phyloP scores from a whole-genome alignment of 2,888 invertebrate species.

The Drosophila algonquin region DNA sequence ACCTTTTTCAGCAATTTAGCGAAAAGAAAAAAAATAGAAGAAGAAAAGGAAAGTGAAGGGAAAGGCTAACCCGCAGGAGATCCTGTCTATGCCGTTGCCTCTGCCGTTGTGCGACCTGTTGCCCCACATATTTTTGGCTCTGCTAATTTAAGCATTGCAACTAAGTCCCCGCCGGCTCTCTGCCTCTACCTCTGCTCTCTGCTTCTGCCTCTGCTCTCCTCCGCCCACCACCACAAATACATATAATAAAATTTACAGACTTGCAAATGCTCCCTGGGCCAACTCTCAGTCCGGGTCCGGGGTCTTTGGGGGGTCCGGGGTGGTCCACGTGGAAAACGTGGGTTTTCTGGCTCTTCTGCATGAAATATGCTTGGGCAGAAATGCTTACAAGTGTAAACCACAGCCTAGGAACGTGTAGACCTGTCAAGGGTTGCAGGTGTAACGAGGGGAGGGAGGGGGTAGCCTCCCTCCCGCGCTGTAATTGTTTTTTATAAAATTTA shows the following conservation, averaged over 20 bases:
- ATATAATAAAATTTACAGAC: slow-evolving; percentile 74
- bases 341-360: slow-evolving; percentile 32
- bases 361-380: slow-evolving; percentile 72
- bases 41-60: slow-evolving; percentile 53
- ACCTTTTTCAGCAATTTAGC: slow-evolving; percentile 28
- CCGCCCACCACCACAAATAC: slow-evolving; percentile 10
- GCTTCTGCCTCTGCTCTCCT: not conserved
- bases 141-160: slow-evolving; percentile 70
- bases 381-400: slow-evolving; percentile 79
- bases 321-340: too few relatives aligned
- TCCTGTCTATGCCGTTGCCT: not conserved
- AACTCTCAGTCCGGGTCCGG: slow-evolving; percentile 14
- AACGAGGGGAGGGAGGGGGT: not conserved
- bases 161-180: slow-evolving; percentile 25
- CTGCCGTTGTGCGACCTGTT: slow-evolving; percentile 64
- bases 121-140: slow-evolving; percentile 59
- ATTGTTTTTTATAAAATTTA: slow-evolving; percentile 79
- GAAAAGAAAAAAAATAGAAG: not conserved
- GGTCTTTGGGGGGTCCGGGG: too few relatives aligned
- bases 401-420: slow-evolving; percentile 69
- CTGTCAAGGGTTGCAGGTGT: slow-evolving; percentile 53
- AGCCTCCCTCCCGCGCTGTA: slow-evolving; percentile 53
- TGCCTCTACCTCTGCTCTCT: not conserved
- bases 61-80: slow-evolving; percentile 23
- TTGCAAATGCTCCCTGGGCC: slow-evolving; percentile 62